Evolutionary conservation across 2,113 vertebrate species (phyloP).

Genomic region (Anseranas semipalmata): DNA sequence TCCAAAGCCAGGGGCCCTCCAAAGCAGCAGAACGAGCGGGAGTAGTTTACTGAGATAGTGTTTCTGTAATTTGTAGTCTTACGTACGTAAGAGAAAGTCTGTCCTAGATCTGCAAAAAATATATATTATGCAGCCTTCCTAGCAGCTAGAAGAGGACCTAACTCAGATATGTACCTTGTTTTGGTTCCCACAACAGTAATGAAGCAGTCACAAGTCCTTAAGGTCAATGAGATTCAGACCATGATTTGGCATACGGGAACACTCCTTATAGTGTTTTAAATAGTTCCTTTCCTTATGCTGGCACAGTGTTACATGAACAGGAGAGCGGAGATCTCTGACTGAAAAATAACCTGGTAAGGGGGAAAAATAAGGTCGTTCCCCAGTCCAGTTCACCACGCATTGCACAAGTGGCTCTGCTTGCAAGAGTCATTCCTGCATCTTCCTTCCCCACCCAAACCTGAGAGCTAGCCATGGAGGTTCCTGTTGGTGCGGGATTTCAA

Average conservation of each 20-base stretch:
- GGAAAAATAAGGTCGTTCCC: not conserved
- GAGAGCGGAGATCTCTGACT: not conserved
- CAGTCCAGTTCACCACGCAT: not conserved
- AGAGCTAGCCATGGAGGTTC: not conserved
- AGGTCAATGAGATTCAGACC: not conserved
- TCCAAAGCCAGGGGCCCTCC: not conserved
- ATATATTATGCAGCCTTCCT: not conserved
- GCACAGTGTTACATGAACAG: not conserved
- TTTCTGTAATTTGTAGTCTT: not conserved
- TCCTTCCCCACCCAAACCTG: not conserved
- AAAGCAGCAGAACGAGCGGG: not conserved
- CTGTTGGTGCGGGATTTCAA: not conserved
- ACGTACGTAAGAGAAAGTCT: not conserved
- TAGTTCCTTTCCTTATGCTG: not conserved
- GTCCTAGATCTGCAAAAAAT: not conserved
- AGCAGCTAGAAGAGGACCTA: not conserved
- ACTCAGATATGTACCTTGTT: not conserved
- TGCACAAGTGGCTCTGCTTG: not conserved
- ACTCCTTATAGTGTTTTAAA: not conserved
- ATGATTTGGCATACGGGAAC: not conserved
- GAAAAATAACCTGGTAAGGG: not conserved
- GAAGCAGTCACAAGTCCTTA: not conserved
- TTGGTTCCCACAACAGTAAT: not conserved
- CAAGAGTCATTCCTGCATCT: not conserved
- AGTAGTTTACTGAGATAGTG: not conserved